Evolutionary conservation across 2,797 vertebrate genomes (phyloP), one percentile per base, ranked within the genome.

Genomic region (Dicrostonyx torquatus): DNA sequence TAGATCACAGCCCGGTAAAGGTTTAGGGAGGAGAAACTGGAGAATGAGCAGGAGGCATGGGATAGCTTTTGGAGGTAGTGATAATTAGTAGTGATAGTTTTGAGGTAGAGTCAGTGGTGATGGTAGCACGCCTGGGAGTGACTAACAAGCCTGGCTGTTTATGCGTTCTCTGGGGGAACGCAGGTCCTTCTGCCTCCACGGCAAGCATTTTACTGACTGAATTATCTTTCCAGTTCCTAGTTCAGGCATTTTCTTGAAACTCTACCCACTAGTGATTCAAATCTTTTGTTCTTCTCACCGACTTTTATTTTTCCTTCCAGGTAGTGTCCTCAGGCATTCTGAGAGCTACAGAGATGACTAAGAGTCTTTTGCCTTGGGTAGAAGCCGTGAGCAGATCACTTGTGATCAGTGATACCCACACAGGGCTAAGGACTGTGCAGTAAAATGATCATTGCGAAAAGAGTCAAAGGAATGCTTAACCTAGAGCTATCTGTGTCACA

Each of bases 81-180:
- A 92, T 72, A 76, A 79, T 94, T 66, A 75, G 43, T 50, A 43
- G 50, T 68, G 60, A 91, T 66, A 79, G 43, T 92, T 82, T 60
- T 62, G 22, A 84, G 53, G 31, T 34, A 17, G 50, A 96, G 83
- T 75, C 83, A 86, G 48, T n/a, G 58, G 29, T 87, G 45, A 83
- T 26, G 50, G 66, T 24, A 70, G 31, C 3, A 87, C 53, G 85
- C 76, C 66, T 85, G 68, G 50, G 82, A 60, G 66, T 62, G 66
- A 24, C 66, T 87, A 55, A 17, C 13, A 34, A 3, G 17, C 10
- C 85, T 73, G 70, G n/a, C 37, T 60, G 58, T 43, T 31, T 9
- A 31, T 37, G 10, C 53, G 37, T 37, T 15, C 15, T 29, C 50
- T 45, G 50, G 64, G 31, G 37, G 53, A 73, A 75, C 37, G 2